phyloP scores from a whole-genome alignment of 2,888 invertebrate species.

The Lutraria lutraria region DNA sequence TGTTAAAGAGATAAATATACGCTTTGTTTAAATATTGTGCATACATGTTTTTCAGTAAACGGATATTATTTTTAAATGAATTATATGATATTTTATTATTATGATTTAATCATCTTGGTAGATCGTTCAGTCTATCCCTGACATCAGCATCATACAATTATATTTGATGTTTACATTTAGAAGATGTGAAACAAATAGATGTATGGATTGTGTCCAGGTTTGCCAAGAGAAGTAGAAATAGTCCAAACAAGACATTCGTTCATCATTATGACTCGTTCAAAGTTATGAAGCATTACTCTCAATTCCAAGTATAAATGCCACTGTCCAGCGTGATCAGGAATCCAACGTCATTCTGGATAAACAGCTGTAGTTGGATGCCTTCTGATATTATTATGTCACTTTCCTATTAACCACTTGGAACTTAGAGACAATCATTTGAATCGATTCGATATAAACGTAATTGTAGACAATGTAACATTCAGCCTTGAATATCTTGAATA shows the following conservation, averaged over 20 bases:
- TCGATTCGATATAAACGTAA: not conserved
- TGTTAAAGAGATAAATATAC: no score
- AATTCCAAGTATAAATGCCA: not conserved
- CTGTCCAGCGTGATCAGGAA: not conserved
- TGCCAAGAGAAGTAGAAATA: not conserved
- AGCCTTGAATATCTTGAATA: not conserved
- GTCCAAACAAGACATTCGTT: not conserved
- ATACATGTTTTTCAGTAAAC: no score
- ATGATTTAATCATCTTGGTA: not conserved
- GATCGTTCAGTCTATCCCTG: constrained; percentile 19
- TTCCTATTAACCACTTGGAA: not conserved
- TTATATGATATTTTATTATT: no score
- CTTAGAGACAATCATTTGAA: constrained; percentile 19
- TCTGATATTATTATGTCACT: not conserved
- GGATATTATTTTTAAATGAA: no score
- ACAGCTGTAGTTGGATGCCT: not conserved
- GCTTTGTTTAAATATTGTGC: no score
- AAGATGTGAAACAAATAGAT: not conserved
- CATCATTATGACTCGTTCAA: not conserved
- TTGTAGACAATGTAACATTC: not conserved
- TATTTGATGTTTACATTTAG: not conserved
- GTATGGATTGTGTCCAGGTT: not conserved
- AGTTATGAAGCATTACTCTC: not conserved
- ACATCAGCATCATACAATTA: not conserved
- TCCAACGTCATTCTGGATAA: not conserved